Conservation (phyloP, 2,888 invertebrate genomes). For the Toxonevra muliebris region DNA sequence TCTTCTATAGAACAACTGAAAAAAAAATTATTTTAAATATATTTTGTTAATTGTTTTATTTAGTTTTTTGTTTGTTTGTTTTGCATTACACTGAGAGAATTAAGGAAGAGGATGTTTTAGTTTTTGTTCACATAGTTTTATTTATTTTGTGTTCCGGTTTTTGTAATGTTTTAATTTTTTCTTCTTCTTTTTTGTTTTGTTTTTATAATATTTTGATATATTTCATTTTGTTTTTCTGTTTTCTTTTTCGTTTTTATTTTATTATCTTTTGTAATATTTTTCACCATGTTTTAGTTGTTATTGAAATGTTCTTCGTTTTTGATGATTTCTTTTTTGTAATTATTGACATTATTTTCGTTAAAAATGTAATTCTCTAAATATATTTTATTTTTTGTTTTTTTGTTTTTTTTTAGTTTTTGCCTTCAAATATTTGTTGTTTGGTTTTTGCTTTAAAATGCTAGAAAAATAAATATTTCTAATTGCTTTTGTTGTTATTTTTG, state of each 20-base stretch:
- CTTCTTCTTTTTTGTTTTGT: slow-evolving; percentile 7
- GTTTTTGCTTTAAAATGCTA: slow-evolving; percentile 56
- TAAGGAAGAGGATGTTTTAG: slow-evolving; percentile 58
- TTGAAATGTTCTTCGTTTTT: slow-evolving; percentile 1
- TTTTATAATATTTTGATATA: too few species aligned
- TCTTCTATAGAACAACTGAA: too few species aligned
- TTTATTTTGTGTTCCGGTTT: slow-evolving; percentile 29
- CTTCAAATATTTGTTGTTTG: slow-evolving; percentile 10
- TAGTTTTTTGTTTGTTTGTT: slow-evolving; percentile 33
- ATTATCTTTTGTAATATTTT: too few species aligned
- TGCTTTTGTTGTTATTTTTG: slow-evolving; percentile 51
- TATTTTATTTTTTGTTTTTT: slow-evolving; percentile 9
- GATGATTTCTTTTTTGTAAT: neutral
- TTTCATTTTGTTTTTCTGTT: slow-evolving; percentile 18
- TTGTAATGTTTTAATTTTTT: slow-evolving; percentile 19
- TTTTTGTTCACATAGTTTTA: neutral
- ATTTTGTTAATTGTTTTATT: slow-evolving; percentile 1
- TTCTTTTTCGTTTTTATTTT: slow-evolving; percentile 3
- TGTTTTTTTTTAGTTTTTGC: slow-evolving; percentile 29
- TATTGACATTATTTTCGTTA: neutral
- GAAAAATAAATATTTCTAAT: slow-evolving; percentile 61
- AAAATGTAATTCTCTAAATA: slow-evolving; percentile 18
- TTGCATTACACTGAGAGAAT: slow-evolving; percentile 62
- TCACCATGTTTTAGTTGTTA: slow-evolving; percentile 6
- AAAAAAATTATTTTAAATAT: neutral